A percentile compares a stretch with the other conserved stretches of the same genome.
These are phyloP conservation scores for Tridacna gigas DNA, from an alignment of 2,888 invertebrate genomes.

Conservation along the genomic window DNA sequence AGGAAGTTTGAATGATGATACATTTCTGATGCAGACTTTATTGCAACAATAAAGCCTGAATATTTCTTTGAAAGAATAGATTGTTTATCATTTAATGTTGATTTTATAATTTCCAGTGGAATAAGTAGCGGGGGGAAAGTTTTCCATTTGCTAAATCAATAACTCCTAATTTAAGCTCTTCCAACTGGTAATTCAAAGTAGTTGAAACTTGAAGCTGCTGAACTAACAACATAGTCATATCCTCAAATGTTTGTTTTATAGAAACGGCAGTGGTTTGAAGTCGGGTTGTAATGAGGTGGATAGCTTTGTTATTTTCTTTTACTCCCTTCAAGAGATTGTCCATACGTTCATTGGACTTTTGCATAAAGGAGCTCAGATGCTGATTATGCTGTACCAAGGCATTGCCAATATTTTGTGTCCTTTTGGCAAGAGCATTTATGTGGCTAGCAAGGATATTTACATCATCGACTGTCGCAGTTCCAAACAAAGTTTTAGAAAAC, in stretches of 20 bases:
- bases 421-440: conserved; percentile 24
- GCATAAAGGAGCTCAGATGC: conserved; percentile 23
- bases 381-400: conserved; percentile 30
- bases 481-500: conserved; percentile 56
- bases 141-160: conserved; percentile 31
- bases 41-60: conserved; percentile 30
- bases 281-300: conserved; percentile 18
- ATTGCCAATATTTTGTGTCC: conserved; percentile 21
- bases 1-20: conserved; percentile 33
- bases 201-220: conserved; percentile 2
- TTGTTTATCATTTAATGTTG: conserved; percentile 27
- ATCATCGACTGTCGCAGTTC: conserved; percentile 60
- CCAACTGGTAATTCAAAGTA: conserved; percentile 27
- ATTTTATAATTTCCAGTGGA: conserved; percentile 1
- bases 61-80: conserved; percentile 14
- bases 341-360: conserved; percentile 17
- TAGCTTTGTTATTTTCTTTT: conserved; percentile 6
- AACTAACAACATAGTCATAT: conserved; percentile 4
- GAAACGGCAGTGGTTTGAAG: not conserved
- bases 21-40: not conserved
- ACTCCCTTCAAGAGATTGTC: conserved; percentile 19
- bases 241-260: conserved; percentile 18
- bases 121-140: conserved; percentile 41
- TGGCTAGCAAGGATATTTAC: conserved; percentile 43
- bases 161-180: conserved; percentile 27